phyloP scores from a whole-genome alignment of 2,113 vertebrate genomes.

The Colossoma macropomum region DNA sequence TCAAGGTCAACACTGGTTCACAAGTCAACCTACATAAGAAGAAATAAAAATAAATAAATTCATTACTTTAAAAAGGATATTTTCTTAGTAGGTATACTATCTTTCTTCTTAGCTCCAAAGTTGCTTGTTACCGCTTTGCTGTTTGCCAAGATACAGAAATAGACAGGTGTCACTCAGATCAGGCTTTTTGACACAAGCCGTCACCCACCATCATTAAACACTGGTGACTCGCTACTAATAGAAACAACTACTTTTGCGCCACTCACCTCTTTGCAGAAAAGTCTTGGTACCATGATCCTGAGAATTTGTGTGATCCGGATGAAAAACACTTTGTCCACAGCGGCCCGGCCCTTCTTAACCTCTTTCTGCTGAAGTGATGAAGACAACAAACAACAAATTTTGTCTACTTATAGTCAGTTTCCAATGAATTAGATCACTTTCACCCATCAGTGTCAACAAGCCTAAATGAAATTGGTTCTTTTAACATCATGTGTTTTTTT shows the following conservation, averaged over 20 bases:
- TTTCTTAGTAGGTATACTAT: too few species aligned
- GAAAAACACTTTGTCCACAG: constrained; percentile 90
- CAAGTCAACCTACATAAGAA: neutral
- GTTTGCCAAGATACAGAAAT: neutral
- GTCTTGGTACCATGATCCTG: constrained; percentile 86
- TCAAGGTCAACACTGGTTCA: too few species aligned
- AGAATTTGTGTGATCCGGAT: constrained; percentile 83
- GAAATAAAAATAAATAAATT: neutral
- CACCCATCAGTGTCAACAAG: neutral
- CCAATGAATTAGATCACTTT: neutral
- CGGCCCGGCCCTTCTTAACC: constrained; percentile 87
- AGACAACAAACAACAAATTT: neutral
- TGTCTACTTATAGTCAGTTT: neutral
- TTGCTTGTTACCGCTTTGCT: too few species aligned
- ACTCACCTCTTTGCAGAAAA: constrained; percentile 92
- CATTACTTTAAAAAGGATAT: neutral
- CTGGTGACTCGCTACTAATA: too few species aligned
- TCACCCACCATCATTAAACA: neutral
- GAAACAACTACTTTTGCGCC: neutral
- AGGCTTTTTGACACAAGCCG: too few species aligned
- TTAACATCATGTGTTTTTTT: neutral
- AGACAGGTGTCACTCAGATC: neutral
- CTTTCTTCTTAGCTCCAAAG: neutral
- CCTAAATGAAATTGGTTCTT: neutral
- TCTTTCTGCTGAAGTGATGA: constrained; percentile 80